Evolutionary conservation across 2,113 vertebrate species (phyloP).

Genomic region (Ptychochromis oligacanthus): DNA sequence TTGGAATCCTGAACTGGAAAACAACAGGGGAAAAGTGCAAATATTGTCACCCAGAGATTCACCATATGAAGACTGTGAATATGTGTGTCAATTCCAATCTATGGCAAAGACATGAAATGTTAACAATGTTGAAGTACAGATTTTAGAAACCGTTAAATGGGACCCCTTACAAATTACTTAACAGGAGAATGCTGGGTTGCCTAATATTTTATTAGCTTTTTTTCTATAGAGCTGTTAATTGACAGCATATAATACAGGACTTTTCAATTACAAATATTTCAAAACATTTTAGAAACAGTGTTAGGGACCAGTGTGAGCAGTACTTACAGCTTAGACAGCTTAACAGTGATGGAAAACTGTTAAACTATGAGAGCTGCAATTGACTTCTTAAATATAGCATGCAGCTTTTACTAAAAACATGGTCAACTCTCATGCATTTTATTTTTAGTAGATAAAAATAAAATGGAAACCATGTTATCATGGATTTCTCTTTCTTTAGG

Average conservation of each 20-base stretch:
- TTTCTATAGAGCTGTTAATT: background rate
- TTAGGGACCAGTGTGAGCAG: background rate
- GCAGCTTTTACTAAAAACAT: background rate
- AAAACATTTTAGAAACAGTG: background rate
- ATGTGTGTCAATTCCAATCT: slow-evolving; percentile 58
- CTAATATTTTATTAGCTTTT: background rate
- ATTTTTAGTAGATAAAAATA: background rate
- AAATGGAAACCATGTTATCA: background rate
- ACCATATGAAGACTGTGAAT: slow-evolving; percentile 41
- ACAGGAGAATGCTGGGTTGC: background rate
- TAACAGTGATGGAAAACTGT: slow-evolving; percentile 17
- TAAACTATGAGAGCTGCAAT: background rate
- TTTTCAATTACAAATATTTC: background rate
- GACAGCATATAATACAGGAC: background rate
- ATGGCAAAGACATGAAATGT: slow-evolving; percentile 44
- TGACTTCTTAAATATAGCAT: background rate
- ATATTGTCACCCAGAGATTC: slow-evolving; percentile 69
- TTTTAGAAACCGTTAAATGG: slow-evolving; percentile 28
- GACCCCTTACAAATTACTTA: background rate
- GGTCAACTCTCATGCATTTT: background rate
- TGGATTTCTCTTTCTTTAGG: background rate
- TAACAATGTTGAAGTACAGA: slow-evolving; percentile 48
- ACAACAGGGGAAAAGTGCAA: slow-evolving; percentile 70
- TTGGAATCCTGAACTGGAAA: slow-evolving; percentile 82
- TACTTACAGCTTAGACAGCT: slow-evolving; percentile 40